phyloP scores from a whole-genome alignment of 2,113 vertebrate genomes.

The Sturnira hondurensis region DNA sequence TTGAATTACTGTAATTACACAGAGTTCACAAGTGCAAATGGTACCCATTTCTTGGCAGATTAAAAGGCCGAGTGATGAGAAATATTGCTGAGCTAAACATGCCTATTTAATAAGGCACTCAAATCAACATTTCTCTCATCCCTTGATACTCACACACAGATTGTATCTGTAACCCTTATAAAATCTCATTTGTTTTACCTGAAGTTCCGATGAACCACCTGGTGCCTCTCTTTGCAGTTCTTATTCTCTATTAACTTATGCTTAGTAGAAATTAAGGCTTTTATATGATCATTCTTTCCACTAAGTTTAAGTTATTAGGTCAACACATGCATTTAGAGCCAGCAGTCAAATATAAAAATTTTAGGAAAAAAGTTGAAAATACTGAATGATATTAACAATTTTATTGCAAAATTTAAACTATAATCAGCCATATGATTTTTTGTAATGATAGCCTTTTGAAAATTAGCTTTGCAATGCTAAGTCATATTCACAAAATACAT shows the following conservation, averaged over 20 bases:
- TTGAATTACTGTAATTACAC: conserved; percentile 57
- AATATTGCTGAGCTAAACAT: conserved; percentile 61
- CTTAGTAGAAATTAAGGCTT: conserved; percentile 52
- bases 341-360: conserved; percentile 16
- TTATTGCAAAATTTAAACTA: conserved; percentile 12
- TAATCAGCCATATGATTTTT: neutral
- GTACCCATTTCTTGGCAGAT: conserved; percentile 54
- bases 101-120: conserved; percentile 60
- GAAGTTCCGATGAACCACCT: conserved; percentile 52
- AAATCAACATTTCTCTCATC: conserved; percentile 58
- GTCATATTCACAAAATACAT: conserved; percentile 27
- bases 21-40: conserved; percentile 62
- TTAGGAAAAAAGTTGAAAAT: conserved; percentile 7
- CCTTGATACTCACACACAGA: conserved; percentile 58
- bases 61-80: conserved; percentile 56
- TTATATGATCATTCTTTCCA: conserved; percentile 50
- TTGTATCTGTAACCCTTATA: conserved; percentile 63
- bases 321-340: conserved; percentile 9
- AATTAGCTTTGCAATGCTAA: neutral
- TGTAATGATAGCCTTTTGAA: neutral
- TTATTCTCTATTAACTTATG: conserved; percentile 51
- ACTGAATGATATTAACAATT: conserved; percentile 33
- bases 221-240: conserved; percentile 47
- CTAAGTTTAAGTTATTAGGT: conserved; percentile 49
- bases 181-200: conserved; percentile 73